Conservation (phyloP, 2,113 vertebrate genomes). For the Alligator mississippiensis region DNA sequence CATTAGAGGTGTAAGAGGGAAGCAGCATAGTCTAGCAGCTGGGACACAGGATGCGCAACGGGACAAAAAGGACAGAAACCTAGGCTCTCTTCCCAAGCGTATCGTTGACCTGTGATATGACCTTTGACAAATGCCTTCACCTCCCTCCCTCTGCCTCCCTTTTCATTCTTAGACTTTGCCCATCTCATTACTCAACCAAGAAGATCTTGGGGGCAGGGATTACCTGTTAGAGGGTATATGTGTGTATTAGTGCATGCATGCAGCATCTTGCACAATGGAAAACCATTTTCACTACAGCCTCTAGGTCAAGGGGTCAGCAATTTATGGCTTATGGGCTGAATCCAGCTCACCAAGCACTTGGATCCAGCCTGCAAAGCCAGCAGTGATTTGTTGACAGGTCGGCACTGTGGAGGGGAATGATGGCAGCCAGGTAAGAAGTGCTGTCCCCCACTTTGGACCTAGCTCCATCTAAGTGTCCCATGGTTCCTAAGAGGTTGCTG, state of each 20-base stretch:
- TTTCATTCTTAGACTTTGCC: not conserved
- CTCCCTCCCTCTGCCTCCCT: too few relatives aligned
- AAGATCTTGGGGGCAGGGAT: not conserved
- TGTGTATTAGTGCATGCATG: too few relatives aligned
- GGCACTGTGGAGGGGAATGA: too few relatives aligned
- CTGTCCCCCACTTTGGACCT: too few relatives aligned
- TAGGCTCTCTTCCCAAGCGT: not conserved
- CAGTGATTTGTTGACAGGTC: too few relatives aligned
- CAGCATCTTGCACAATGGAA: not conserved
- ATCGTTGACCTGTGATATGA: not conserved
- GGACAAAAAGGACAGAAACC: not conserved
- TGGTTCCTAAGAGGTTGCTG: too few relatives aligned
- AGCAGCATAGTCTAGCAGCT: not conserved
- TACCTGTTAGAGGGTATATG: not conserved
- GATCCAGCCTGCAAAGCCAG: too few relatives aligned
- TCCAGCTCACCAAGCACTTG: too few relatives aligned
- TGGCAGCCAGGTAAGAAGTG: too few relatives aligned
- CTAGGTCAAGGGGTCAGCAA: too few relatives aligned
- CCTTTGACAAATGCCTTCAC: not conserved
- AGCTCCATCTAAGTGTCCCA: too few relatives aligned
- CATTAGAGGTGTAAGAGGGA: not conserved
- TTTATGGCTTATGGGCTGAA: too few relatives aligned
- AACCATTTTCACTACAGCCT: not conserved
- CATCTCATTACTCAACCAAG: not conserved
- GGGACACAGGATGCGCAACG: not conserved